Evolutionary conservation across 2,113 vertebrate species (phyloP).

Genomic region (Platichthys stellatus): DNA sequence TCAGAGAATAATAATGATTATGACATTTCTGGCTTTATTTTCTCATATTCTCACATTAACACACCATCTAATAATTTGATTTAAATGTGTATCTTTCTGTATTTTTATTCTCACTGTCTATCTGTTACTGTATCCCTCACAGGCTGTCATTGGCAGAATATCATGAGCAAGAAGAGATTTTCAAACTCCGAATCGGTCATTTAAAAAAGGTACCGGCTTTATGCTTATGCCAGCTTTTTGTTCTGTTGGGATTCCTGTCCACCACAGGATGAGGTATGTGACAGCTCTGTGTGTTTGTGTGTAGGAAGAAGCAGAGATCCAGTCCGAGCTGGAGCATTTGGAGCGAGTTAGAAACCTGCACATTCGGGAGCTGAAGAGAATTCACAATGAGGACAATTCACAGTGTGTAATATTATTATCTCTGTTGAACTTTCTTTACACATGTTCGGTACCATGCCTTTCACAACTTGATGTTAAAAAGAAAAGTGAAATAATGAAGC

Average conservation of each 20-base stretch:
- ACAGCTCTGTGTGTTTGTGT: conserved; percentile 13
- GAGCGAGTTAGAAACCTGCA: conserved; percentile 96
- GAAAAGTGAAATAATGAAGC: background rate
- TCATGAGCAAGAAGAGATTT: conserved; percentile 97
- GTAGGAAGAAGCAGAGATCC: conserved; percentile 96
- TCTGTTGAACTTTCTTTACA: background rate
- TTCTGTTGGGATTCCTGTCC: background rate
- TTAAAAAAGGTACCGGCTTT: conserved; percentile 89
- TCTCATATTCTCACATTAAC: background rate
- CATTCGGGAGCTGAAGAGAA: conserved; percentile 96
- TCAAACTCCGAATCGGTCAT: conserved; percentile 94
- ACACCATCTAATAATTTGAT: too few species aligned
- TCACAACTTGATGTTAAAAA: background rate
- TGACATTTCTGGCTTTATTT: background rate
- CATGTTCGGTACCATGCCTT: background rate
- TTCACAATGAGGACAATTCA: conserved; percentile 98
- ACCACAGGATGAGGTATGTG: background rate
- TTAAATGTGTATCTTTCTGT: background rate
- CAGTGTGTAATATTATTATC: conserved; percentile 82
- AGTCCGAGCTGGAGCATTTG: conserved; percentile 92
- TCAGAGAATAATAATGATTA: background rate
- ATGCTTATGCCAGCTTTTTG: background rate
- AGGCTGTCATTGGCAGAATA: conserved; percentile 96
- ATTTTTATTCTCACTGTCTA: background rate
- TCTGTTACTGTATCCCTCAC: background rate